phyloP scores from a whole-genome alignment of 2,797 vertebrate genomes.

The Melanitta fusca region DNA sequence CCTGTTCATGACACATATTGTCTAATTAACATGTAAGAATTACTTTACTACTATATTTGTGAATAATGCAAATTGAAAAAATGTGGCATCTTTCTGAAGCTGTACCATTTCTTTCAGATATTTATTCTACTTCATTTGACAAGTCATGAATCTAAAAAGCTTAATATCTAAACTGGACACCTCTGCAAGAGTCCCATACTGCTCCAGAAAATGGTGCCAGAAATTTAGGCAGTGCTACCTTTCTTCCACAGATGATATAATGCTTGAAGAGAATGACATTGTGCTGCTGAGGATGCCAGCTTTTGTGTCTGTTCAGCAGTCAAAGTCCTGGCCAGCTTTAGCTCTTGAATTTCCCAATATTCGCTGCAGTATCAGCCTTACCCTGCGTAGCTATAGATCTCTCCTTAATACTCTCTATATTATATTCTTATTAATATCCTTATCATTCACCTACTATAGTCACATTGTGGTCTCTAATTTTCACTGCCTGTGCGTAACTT shows the following conservation, averaged over 20 bases:
- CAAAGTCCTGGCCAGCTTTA: not conserved
- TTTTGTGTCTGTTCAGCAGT: not conserved
- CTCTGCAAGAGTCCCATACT: not conserved
- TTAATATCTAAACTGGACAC: not conserved
- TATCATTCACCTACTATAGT: not conserved
- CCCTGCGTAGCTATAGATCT: not conserved
- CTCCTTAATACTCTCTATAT: not conserved
- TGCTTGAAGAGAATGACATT: not conserved
- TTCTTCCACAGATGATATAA: not conserved
- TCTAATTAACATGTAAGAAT: not conserved
- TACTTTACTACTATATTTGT: not conserved
- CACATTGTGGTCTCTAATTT: not conserved
- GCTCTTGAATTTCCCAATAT: not conserved
- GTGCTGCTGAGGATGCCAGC: not conserved
- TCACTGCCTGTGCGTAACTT: not conserved
- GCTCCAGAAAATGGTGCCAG: not conserved
- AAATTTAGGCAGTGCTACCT: not conserved
- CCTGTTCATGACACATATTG: not conserved
- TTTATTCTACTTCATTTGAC: not conserved
- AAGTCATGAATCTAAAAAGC: not conserved
- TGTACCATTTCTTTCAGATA: not conserved
- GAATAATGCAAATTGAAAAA: not conserved
- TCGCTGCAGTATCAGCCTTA: not conserved
- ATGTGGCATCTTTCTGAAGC: not conserved
- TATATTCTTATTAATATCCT: not conserved